These are phyloP conservation scores for Potamilus streckersoni DNA, from an alignment of 1,140 invertebrate genomes.

Conservation along the genomic window DNA sequence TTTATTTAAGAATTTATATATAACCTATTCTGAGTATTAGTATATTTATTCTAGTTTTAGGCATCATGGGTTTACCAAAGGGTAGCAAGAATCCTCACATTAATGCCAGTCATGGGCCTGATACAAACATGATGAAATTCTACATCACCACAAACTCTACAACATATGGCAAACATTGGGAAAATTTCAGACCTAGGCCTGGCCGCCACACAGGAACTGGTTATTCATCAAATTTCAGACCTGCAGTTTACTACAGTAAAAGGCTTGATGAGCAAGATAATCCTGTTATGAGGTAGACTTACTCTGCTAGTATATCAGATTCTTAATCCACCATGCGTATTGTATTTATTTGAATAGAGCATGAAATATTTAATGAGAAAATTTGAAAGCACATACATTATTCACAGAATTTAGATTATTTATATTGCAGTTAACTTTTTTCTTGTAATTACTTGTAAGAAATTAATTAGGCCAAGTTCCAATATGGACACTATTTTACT, in stretches of 20 bases:
- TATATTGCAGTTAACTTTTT: no score
- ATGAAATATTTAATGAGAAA: not conserved
- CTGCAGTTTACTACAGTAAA: constrained; percentile 63
- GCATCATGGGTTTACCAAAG: constrained; percentile 32
- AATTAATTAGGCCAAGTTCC: no score
- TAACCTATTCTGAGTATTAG: no score
- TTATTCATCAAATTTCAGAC: constrained; percentile 63
- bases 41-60: no score
- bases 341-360: not conserved
- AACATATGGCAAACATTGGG: constrained; percentile 61
- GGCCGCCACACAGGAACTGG: constrained; percentile 64
- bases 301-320: not conserved
- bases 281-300: constrained; percentile 58
- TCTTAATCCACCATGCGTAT: not conserved
- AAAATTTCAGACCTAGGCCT: constrained; percentile 62
- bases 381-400: no score
- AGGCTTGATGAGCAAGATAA: constrained; percentile 65
- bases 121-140: constrained; percentile 66
- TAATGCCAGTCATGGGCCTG: constrained; percentile 60
- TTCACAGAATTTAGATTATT: no score
- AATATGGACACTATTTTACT: no score
- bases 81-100: constrained; percentile 58
- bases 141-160: constrained; percentile 64
- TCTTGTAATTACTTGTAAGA: no score
- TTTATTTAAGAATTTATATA: no score